Evolutionary conservation across 2,888 invertebrate species (phyloP).

Genomic region (Lepidochrysops patricia): DNA sequence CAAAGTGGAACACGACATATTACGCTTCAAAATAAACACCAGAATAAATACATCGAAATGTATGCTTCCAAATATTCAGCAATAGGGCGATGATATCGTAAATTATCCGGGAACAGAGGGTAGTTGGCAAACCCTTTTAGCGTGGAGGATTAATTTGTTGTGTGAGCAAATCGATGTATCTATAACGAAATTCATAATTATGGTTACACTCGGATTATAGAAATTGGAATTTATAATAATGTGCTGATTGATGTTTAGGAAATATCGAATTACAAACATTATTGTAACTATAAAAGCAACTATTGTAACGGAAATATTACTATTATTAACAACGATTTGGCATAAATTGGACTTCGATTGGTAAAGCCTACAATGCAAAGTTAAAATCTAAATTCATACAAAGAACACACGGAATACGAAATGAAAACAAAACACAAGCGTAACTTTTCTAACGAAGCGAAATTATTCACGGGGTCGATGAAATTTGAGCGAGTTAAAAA

Average conservation of each 20-base stretch:
- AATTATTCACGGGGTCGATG: constrained; percentile 48
- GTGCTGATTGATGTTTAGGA: too few relatives aligned
- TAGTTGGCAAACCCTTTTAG: constrained; percentile 63
- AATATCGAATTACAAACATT: too few relatives aligned
- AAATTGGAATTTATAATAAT: not conserved
- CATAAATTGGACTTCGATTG: not conserved
- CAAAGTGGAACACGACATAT: constrained; percentile 75
- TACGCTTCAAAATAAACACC: constrained; percentile 73
- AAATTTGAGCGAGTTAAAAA: constrained; percentile 61
- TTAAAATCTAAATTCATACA: constrained; percentile 9
- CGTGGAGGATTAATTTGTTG: constrained; percentile 60
- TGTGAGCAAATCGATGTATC: constrained; percentile 48
- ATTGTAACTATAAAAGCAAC: too few relatives aligned
- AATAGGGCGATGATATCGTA: constrained; percentile 66
- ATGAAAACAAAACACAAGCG: constrained; percentile 32
- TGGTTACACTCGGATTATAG: constrained; percentile 19
- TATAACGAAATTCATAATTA: constrained; percentile 52
- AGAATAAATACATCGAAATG: constrained; percentile 72
- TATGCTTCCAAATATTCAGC: constrained; percentile 68
- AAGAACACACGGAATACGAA: constrained; percentile 20
- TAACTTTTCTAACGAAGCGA: constrained; percentile 59
- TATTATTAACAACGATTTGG: not conserved
- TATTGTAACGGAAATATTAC: not conserved
- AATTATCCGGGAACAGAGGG: constrained; percentile 66
- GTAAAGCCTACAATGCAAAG: not conserved